Evolutionary conservation across 2,888 invertebrate species (phyloP).

Genomic region (Ceratothoa steindachneri): DNA sequence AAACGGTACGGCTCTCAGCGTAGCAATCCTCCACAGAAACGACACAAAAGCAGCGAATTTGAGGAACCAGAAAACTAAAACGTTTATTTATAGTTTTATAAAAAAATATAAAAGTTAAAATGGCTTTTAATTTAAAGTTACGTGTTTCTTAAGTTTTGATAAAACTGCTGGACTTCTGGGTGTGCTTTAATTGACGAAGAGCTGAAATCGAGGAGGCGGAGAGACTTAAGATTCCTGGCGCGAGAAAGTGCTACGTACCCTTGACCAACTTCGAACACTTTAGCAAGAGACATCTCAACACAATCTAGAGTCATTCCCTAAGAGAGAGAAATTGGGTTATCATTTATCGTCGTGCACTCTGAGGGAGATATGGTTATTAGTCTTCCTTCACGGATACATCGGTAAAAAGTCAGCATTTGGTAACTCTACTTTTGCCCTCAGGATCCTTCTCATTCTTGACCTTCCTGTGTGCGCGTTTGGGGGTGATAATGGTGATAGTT

Average conservation of each 20-base stretch:
- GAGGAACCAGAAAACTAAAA: not conserved
- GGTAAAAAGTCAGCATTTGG: not conserved
- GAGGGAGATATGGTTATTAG: not conserved
- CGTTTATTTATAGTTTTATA: too few species aligned
- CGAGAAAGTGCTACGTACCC: constrained; percentile 92
- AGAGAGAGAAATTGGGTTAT: constrained; percentile 48
- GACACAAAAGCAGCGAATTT: not conserved
- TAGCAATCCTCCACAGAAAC: not conserved
- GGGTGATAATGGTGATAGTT: too few species aligned
- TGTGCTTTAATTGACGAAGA: constrained; percentile 83
- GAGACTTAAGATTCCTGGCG: constrained; percentile 76
- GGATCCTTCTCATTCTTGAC: too few species aligned
- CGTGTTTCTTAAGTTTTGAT: constrained; percentile 53
- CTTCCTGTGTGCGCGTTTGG: too few species aligned
- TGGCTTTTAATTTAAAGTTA: not conserved
- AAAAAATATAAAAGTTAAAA: too few species aligned
- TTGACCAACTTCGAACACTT: constrained; percentile 93
- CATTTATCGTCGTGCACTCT: constrained; percentile 6
- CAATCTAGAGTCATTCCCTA: constrained; percentile 91
- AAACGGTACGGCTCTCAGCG: not conserved
- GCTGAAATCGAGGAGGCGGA: constrained; percentile 83
- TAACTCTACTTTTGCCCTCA: too few species aligned
- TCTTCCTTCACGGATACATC: not conserved
- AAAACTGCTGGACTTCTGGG: constrained; percentile 75
- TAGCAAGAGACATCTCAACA: constrained; percentile 85